phyloP scores from a whole-genome alignment of 1,140 invertebrate species.

The Drosophila kohkoa region DNA sequence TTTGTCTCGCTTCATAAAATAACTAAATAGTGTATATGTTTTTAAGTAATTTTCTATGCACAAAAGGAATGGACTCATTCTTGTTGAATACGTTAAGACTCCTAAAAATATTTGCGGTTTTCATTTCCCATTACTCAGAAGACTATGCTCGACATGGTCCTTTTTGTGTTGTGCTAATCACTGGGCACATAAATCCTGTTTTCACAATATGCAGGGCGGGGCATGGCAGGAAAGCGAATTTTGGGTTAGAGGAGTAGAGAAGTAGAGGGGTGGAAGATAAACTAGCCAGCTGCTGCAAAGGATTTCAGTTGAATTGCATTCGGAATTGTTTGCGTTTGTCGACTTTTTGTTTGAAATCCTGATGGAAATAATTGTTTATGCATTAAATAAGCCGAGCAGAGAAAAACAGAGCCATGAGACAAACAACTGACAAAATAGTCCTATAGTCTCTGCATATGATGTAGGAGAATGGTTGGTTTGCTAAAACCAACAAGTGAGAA shows the following conservation, averaged over 20 bases:
- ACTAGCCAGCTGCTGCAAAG: constrained; percentile 37
- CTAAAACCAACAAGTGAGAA: constrained; percentile 69
- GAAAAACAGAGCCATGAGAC: constrained; percentile 45
- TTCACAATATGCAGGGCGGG: background rate
- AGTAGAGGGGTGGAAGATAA: constrained; percentile 1
- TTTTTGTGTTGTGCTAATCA: constrained; percentile 29
- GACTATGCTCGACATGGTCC: background rate
- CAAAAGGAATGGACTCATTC: constrained; percentile 44
- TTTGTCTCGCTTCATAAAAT: constrained; percentile 21
- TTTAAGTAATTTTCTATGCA: constrained; percentile 68
- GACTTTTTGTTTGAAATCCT: constrained; percentile 81
- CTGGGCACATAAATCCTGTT: constrained; percentile 49
- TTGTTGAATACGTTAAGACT: constrained; percentile 36
- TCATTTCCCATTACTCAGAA: constrained; percentile 46
- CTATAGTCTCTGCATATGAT: constrained; percentile 6
- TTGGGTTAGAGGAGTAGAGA: background rate
- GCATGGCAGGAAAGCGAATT: background rate
- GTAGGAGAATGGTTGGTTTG: background rate
- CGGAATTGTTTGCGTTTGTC: constrained; percentile 74
- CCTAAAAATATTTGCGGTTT: constrained; percentile 75
- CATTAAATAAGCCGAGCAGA: constrained; percentile 74
- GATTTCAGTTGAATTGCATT: constrained; percentile 46
- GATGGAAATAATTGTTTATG: constrained; percentile 83
- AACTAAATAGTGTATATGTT: constrained; percentile 32
- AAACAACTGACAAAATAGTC: constrained; percentile 81